Evolutionary conservation across 2,113 vertebrate genomes (phyloP).

Genomic region (Pterocles gutturalis): DNA sequence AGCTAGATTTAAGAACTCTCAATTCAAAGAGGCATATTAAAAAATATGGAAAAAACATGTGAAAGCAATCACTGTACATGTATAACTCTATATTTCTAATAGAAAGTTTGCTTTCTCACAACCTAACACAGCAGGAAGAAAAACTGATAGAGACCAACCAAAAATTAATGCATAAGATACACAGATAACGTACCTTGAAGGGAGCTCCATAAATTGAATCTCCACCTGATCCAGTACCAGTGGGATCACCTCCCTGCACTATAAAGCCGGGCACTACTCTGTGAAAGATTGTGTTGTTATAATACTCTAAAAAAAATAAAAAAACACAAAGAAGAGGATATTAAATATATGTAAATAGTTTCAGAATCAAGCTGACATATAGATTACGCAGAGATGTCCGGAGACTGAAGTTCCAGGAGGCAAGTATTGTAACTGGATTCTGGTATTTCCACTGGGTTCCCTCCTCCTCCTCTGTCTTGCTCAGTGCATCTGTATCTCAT

Average conservation of each 20-base stretch:
- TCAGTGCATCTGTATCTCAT: background rate
- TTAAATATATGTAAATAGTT: background rate
- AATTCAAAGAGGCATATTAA: background rate
- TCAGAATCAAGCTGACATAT: background rate
- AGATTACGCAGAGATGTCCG: background rate
- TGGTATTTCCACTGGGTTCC: background rate
- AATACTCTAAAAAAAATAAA: slow-evolving; percentile 85
- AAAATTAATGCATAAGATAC: background rate
- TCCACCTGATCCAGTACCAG: slow-evolving; percentile 91
- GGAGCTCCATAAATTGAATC: slow-evolving; percentile 91
- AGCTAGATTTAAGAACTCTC: background rate
- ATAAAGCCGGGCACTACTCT: slow-evolving; percentile 95
- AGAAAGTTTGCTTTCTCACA: background rate
- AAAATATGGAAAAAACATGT: background rate
- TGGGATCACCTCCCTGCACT: slow-evolving; percentile 95
- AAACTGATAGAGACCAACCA: background rate
- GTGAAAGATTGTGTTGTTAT: slow-evolving; percentile 94
- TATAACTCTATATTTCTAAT: background rate
- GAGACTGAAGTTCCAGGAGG: background rate
- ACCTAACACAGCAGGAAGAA: background rate
- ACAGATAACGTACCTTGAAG: slow-evolving; percentile 84
- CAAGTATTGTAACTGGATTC: background rate
- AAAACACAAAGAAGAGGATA: background rate
- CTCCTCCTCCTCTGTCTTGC: background rate
- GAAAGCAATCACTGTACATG: background rate